Evolutionary conservation across 2,797 vertebrate species (phyloP).

Genomic region (Chelonia mydas): DNA sequence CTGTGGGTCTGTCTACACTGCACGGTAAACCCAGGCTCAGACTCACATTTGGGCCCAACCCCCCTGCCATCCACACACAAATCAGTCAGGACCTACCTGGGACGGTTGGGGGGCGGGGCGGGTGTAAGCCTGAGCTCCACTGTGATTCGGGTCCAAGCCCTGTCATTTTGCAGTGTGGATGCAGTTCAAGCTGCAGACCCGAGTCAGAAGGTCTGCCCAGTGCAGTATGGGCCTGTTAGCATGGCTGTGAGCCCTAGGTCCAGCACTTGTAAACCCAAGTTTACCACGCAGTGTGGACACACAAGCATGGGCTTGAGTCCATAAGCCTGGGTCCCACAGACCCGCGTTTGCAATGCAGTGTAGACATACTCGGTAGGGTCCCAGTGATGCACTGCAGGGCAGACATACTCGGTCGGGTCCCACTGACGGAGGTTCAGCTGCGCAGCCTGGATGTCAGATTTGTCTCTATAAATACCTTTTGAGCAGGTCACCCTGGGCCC

Average conservation of each 20-base stretch:
- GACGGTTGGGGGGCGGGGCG: not conserved
- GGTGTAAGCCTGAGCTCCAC: not conserved
- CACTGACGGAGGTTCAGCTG: not conserved
- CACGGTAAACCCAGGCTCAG: not conserved
- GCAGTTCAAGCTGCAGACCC: not conserved
- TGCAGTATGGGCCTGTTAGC: not conserved
- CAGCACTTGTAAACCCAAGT: not conserved
- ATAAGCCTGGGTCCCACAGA: not conserved
- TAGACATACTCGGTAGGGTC: not conserved
- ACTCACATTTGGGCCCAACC: too few relatives aligned
- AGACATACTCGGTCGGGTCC: not conserved
- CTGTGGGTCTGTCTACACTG: not conserved
- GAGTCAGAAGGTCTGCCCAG: too few relatives aligned
- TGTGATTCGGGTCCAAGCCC: not conserved
- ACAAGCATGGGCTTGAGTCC: not conserved
- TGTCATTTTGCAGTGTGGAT: not conserved
- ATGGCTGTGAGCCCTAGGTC: not conserved
- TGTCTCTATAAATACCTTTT: not conserved
- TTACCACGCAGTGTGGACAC: not conserved
- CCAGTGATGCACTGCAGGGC: not conserved
- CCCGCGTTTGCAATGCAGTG: not conserved
- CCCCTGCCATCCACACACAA: not conserved
- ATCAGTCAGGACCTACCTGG: not conserved
- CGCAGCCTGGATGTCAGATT: too few relatives aligned
- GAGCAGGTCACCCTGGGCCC: too few relatives aligned